Conservation (phyloP, 2,113 vertebrate genomes). For the Phylloscopus trochilus region DNA sequence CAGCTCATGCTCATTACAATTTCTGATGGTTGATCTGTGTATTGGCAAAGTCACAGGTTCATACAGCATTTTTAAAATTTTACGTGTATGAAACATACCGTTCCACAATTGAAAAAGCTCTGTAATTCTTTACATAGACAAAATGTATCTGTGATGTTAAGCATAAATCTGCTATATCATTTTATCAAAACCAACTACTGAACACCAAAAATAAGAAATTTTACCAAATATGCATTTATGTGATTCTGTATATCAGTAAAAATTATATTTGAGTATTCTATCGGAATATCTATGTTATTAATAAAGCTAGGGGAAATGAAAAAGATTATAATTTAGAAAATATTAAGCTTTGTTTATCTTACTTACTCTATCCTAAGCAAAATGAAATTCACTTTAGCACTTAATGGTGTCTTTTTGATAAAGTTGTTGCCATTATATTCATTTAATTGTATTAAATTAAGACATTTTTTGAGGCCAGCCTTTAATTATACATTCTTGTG, state of each 20-base stretch:
- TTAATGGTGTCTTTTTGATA: not conserved
- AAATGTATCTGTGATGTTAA: conserved; percentile 32
- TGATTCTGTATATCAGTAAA: not conserved
- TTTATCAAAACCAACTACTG: conserved; percentile 49
- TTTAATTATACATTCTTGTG: not conserved
- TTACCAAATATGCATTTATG: conserved; percentile 54
- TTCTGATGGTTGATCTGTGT: conserved; percentile 43
- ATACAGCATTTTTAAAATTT: conserved; percentile 46
- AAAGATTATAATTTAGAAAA: conserved; percentile 2
- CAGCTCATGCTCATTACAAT: conserved; percentile 27
- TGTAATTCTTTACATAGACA: conserved; percentile 70
- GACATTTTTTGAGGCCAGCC: not conserved
- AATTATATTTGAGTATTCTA: not conserved
- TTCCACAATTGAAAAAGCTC: conserved; percentile 47
- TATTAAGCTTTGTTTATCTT: conserved; percentile 11
- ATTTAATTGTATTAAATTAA: not conserved
- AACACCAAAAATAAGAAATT: conserved; percentile 60
- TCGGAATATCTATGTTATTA: conserved; percentile 24
- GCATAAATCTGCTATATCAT: conserved; percentile 51
- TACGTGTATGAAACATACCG: conserved; percentile 18
- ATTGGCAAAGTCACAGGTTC: conserved; percentile 12
- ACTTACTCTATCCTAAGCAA: not conserved
- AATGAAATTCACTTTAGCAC: not conserved
- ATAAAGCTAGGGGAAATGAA: conserved; percentile 43
- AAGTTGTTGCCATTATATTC: not conserved